Evolutionary conservation across 2,113 vertebrate species (phyloP), one percentile per base, ranked within the genome.

Genomic region (Pontoporia blainvillei): DNA sequence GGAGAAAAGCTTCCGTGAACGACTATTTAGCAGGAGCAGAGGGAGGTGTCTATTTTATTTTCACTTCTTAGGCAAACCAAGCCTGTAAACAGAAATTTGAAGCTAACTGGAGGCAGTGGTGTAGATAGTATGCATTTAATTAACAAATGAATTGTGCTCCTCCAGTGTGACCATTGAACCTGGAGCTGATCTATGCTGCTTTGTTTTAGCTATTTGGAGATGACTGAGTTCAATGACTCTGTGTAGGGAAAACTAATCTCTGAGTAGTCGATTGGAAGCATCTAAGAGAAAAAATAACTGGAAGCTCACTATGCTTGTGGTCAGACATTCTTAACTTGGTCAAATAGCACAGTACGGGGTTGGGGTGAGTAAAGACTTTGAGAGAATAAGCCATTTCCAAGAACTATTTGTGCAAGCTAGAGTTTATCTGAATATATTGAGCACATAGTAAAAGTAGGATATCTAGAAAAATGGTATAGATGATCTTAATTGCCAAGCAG

Each of bases 171-270:
- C 89, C 91, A 91, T 31, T 96, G 95, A 96, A 90, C 95, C 93
- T 96, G 90, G 87, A 96, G 67, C 94, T 91, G 94, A 97, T 97
- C 96, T 95, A 94, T 82, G 95, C 71, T 93, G 71, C 96, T 97
- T 97, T 97, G 96, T 97, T 97, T 97, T 95, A 94, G 95, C 96
- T 98, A 57, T 98, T 97, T 96, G 95, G 95, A 96, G 96, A 96
- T 96, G 94, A 92, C 66, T 21, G 86, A 83, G 75, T 97, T 96
- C 91, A 96, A 41, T 89, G 97, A 82, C 59, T 98, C 73, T 91
- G 82, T 87, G 81, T 81, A 94, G 41, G 75, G 94, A 97, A 97
- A 98, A 97, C 91, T 97, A 90, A 95, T 97, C 90, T 97, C 91
- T 96, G 90, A 97, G 41, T 31, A 90, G 82, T 96, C 13, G 14